Evolutionary conservation across 2,888 invertebrate species (phyloP).

Genomic region (Amphipoea lucens): DNA sequence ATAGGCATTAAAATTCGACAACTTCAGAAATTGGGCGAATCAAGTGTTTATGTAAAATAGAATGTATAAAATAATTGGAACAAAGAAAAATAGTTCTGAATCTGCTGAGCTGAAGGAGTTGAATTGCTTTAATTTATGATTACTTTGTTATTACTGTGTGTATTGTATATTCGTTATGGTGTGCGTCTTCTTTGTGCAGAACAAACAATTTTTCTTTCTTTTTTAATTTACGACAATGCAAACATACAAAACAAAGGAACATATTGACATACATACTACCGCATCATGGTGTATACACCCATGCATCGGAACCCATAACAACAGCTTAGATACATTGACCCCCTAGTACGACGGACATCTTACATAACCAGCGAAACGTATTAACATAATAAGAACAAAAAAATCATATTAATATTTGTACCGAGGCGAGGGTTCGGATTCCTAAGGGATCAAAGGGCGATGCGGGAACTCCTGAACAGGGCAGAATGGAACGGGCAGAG

Average conservation of each 20-base stretch:
- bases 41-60: neutral
- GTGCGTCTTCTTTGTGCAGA: neutral
- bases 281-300: neutral
- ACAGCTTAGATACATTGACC: slow-evolving; percentile 28
- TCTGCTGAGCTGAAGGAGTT: neutral
- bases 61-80: neutral
- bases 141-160: neutral
- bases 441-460: slow-evolving; percentile 66
- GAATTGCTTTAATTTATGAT: neutral
- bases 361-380: slow-evolving; percentile 59
- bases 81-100: neutral
- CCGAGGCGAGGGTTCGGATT: slow-evolving; percentile 63
- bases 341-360: slow-evolving; percentile 40
- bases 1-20: slow-evolving; percentile 36
- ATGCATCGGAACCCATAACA: slow-evolving; percentile 21
- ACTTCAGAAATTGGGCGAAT: slow-evolving; percentile 8
- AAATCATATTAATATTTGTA: slow-evolving; percentile 68
- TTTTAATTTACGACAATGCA: neutral
- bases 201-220: neutral
- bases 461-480: slow-evolving; percentile 47
- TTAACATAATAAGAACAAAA: slow-evolving; percentile 69
- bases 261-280: neutral
- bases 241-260: neutral
- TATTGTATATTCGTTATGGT: neutral
- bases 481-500: slow-evolving; percentile 45